phyloP scores from a whole-genome alignment of 2,797 vertebrate genomes.

The Silurus lanzhouensis region DNA sequence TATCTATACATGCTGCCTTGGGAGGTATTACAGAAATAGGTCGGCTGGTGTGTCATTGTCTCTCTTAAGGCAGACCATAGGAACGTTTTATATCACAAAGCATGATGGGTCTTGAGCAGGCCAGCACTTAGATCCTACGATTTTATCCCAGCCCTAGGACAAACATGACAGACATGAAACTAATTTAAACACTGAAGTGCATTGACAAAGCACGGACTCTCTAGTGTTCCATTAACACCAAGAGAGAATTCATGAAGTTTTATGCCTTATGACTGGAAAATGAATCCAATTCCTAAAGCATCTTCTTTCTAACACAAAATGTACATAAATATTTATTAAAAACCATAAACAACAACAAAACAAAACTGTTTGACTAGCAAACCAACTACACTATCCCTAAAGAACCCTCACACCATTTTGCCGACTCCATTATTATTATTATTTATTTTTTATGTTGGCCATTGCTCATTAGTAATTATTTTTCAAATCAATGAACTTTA shows the following conservation, averaged over 20 bases:
- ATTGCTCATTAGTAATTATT: conserved; percentile 1
- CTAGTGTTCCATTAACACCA: background rate
- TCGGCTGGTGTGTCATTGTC: conserved; percentile 81
- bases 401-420: background rate
- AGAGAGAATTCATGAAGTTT: background rate
- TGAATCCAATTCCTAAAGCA: background rate
- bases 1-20: conserved; percentile 78
- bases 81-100: conserved; percentile 81
- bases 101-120: conserved; percentile 71
- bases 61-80: conserved; percentile 75
- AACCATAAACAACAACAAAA: background rate
- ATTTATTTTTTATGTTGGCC: background rate
- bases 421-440: background rate
- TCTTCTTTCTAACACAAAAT: background rate
- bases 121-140: conserved; percentile 76
- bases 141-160: conserved; percentile 18
- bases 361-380: background rate
- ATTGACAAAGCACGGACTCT: background rate
- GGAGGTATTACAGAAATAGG: conserved; percentile 83
- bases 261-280: background rate
- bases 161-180: background rate
- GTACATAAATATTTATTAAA: background rate
- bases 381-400: background rate
- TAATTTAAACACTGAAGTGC: background rate
- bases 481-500: conserved; percentile 64